Evolutionary conservation across 2,113 vertebrate species (phyloP).

Genomic region (Serilophus lunatus): DNA sequence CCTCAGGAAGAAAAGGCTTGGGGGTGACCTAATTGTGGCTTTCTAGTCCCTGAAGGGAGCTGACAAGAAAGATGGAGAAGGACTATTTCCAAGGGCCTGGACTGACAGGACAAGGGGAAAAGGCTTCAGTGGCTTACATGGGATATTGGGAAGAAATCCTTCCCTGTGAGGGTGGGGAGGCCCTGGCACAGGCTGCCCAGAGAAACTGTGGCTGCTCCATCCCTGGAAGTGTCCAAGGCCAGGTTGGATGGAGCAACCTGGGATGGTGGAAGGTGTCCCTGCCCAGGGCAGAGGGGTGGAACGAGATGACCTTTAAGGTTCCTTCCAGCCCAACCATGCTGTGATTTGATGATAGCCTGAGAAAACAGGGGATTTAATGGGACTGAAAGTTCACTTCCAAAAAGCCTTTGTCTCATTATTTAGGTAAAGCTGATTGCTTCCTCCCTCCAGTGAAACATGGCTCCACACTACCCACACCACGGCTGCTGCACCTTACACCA

Average conservation of each 20-base stretch:
- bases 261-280: background rate
- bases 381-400: rapidly evolving
- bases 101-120: background rate
- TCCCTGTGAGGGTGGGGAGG: background rate
- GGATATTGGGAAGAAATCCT: background rate
- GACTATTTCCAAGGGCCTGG: background rate
- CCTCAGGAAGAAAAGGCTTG: background rate
- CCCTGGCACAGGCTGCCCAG: background rate
- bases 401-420: background rate
- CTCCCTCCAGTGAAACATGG: background rate
- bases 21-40: background rate
- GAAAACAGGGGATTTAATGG: rapidly evolving
- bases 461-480: rapidly evolving
- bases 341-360: background rate
- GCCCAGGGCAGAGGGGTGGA: rapidly evolving
- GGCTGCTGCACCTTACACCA: background rate
- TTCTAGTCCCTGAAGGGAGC: too few relatives aligned
- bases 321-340: background rate
- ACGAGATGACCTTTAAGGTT: background rate
- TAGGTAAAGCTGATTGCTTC: background rate
- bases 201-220: background rate
- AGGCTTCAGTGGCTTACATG: background rate
- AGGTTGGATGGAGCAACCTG: rapidly evolving
- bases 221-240: background rate
- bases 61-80: background rate